Base-by-base conservation (phyloP, 2,888 invertebrate species). In the Oligia latruncula region DNA sequence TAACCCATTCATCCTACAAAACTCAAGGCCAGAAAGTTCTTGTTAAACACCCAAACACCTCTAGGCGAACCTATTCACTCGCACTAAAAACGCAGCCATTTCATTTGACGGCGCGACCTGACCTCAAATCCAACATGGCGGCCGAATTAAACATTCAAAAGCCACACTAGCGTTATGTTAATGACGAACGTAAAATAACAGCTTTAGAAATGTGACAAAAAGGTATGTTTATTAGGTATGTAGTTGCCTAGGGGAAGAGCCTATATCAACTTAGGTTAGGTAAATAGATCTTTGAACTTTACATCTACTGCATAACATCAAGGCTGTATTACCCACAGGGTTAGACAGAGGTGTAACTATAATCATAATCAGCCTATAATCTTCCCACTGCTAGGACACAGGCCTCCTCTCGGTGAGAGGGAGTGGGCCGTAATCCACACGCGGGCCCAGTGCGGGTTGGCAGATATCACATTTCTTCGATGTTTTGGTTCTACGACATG, bases 41-140 rank as follows among this genome's bases (percentile, higher is more conserved):
- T 35, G 40, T 23, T 11, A 67, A 66, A 49, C 49, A 40, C 0
- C 60, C 29, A 78, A 83, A 64, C 43, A 72, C 52, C 84, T 68
- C 20, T 1, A 72, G 74, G 80, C 68, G 1, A 35, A 64, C 20
- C 80, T 71, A 76, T 83, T 84, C 73, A 84, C 23, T 55, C 62
- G 43, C 65, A 65, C 65, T 46, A n/a, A 60, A 71, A 82, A 74
- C 78, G n/a, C 65, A 65, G n/a, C n/a, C 81, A 84, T 81, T 84
- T 72, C 77, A 79, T 77, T 64, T 67, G 64, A 73, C 77, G 62
- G 29, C 29, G 72, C n/a, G 83, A 80, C 86, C 86, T 81, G 78
- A 85, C 85, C 87, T 74, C 62, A 87, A 80, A 83, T 72, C 65
- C 83, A 86, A 77, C 35, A 85, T 82, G 84, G 84, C 75, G 0